A percentile compares a stretch with the other conserved stretches of the same genome.
These are phyloP conservation scores for Chloroceryle inda DNA, from an alignment of 2,797 vertebrate species.

Conservation along the genomic window DNA sequence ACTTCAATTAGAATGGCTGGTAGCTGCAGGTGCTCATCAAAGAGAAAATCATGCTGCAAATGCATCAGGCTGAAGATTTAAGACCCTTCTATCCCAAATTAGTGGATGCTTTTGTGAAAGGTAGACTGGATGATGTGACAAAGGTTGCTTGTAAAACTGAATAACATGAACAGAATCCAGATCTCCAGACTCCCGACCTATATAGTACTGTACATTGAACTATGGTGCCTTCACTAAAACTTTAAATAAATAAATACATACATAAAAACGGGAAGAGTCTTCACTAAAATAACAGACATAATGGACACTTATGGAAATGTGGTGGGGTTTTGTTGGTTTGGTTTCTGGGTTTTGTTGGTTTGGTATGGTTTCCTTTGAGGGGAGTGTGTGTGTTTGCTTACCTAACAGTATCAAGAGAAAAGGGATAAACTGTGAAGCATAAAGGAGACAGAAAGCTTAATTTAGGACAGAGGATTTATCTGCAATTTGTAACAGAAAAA, in stretches of 20 bases:
- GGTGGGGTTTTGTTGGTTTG: neutral
- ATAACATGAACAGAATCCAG: neutral
- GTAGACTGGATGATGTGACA: neutral
- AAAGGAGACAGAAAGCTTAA: neutral
- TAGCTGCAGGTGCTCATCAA: neutral
- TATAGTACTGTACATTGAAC: neutral
- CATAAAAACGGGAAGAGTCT: neutral
- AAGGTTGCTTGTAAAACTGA: neutral
- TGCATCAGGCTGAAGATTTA: neutral
- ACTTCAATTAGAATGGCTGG: neutral
- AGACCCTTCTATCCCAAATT: neutral
- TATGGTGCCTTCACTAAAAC: neutral
- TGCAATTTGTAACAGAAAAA: neutral
- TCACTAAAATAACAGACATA: neutral
- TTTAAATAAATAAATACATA: neutral
- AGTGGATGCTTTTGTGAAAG: neutral
- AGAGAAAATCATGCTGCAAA: neutral
- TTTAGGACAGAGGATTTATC: neutral
- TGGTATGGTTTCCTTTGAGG: no score
- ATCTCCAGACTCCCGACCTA: neutral
- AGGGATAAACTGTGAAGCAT: neutral
- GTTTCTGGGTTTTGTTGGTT: no score
- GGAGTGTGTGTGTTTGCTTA: neutral
- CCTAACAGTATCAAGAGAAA: neutral
- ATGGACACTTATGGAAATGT: neutral